Percentiles rank a stretch among this genome's conserved stretches.
Conservation (phyloP, 2,797 vertebrate species). For the Malacoctenus gilli region DNA sequence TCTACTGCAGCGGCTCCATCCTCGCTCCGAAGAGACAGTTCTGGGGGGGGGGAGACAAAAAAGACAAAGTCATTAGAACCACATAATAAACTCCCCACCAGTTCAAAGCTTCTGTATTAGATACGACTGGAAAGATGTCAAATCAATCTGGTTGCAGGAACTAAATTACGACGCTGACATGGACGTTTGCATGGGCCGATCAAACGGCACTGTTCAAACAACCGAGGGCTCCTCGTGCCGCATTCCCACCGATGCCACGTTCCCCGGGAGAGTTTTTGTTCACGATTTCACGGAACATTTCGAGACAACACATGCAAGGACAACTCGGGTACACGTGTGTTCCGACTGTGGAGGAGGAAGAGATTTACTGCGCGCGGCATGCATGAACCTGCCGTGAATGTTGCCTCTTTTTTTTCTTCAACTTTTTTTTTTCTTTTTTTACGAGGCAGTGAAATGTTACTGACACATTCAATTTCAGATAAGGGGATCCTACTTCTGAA, state of each 20-base stretch:
- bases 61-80: slow-evolving; percentile 33
- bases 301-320: not conserved
- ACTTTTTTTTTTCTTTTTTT: slow-evolving; percentile 14
- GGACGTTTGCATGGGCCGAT: too few relatives aligned
- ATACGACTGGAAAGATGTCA: too few relatives aligned
- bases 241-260: too few relatives aligned
- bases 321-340: slow-evolving; percentile 6
- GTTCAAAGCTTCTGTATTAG: too few relatives aligned
- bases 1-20: slow-evolving; percentile 12
- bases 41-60: slow-evolving; percentile 66
- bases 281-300: too few relatives aligned
- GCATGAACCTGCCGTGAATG: slow-evolving; percentile 18
- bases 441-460: slow-evolving; percentile 38
- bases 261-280: too few relatives aligned
- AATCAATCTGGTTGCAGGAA: too few relatives aligned
- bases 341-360: not conserved
- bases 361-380: slow-evolving; percentile 6
- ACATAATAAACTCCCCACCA: too few relatives aligned
- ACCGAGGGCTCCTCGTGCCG: too few relatives aligned
- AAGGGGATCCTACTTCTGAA: slow-evolving; percentile 54
- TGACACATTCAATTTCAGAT: slow-evolving; percentile 64
- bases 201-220: too few relatives aligned
- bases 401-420: not conserved
- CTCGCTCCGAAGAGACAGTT: slow-evolving; percentile 14
- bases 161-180: too few relatives aligned